Percentiles rank a stretch among this genome's conserved stretches.
Evolutionary conservation across 2,113 vertebrate genomes (phyloP).

Genomic region (Saimiri boliviensis): DNA sequence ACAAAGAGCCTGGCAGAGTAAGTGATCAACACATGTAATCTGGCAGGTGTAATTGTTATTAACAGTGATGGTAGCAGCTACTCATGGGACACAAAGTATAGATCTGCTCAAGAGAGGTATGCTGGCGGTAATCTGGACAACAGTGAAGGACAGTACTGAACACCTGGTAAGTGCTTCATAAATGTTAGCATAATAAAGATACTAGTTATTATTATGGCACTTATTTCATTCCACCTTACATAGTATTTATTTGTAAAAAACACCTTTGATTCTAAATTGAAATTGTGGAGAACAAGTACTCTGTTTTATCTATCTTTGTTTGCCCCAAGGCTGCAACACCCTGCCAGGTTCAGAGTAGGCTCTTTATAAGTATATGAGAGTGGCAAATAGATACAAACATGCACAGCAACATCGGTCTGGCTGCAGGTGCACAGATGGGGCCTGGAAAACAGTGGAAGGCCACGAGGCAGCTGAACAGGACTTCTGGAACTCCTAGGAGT

Average conservation of each 20-base stretch:
- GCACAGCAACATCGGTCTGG: too few relatives aligned
- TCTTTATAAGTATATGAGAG: neutral
- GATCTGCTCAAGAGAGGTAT: neutral
- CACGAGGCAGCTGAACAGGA: neutral
- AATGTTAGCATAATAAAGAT: neutral
- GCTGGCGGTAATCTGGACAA: neutral
- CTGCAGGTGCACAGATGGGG: neutral
- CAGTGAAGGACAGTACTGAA: neutral
- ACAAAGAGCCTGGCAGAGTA: neutral
- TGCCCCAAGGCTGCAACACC: neutral
- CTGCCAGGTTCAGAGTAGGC: too few relatives aligned
- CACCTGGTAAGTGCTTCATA: neutral
- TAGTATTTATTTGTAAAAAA: neutral
- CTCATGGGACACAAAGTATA: neutral
- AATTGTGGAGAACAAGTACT: neutral
- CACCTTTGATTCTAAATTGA: neutral
- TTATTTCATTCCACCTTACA: neutral
- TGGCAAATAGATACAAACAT: neutral
- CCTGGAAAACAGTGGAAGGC: neutral
- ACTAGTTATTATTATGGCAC: neutral
- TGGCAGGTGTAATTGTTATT: accelerated
- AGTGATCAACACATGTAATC: neutral
- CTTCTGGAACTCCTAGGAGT: neutral
- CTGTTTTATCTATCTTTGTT: neutral
- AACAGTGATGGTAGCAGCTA: neutral